A percentile compares a stretch with the other conserved stretches of the same genome.
Evolutionary conservation across 2,113 vertebrate species (phyloP).

Genomic region (Ranitomeya imitator): DNA sequence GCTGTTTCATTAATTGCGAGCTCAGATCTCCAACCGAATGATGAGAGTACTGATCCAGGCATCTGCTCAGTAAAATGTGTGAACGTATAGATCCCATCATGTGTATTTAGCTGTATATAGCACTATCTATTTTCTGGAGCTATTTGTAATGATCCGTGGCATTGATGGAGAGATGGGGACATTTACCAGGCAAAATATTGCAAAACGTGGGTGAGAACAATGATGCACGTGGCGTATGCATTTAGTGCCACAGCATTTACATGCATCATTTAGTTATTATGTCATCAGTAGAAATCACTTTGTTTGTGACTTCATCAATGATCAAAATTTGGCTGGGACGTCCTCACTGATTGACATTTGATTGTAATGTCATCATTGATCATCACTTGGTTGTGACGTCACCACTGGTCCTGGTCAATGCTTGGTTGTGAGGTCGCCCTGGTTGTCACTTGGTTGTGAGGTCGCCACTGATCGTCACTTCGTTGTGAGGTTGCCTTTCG

Average conservation of each 20-base stretch:
- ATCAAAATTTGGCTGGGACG: no score
- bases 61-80: constrained; percentile 16
- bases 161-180: background rate
- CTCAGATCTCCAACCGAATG: background rate
- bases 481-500: no score
- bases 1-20: constrained; percentile 31
- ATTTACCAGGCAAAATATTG: background rate
- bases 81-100: background rate
- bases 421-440: no score
- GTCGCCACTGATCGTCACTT: no score
- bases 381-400: no score
- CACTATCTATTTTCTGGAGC: background rate
- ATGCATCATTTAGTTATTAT: background rate
- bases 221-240: background rate
- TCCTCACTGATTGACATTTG: no score
- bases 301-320: background rate
- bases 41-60: background rate
- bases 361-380: no score
- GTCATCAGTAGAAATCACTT: background rate
- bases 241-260: no score
- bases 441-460: no score
- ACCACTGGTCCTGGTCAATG: no score
- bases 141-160: background rate
- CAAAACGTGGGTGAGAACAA: background rate
- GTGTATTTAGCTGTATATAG: background rate